Base-by-base conservation (phyloP, 1,140 invertebrate genomes). In the Proctacanthus coquilletti region DNA sequence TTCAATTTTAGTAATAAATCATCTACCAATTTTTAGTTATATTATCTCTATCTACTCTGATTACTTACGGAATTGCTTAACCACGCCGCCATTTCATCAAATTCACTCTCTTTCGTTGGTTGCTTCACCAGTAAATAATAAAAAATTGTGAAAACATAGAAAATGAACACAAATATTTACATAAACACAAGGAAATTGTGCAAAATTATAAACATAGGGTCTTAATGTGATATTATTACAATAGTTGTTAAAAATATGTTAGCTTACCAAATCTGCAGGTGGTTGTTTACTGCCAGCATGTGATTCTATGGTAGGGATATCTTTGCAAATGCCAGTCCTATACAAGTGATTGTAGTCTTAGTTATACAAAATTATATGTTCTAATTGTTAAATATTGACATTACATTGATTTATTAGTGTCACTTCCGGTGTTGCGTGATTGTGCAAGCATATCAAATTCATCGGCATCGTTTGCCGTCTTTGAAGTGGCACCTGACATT, bases 61-160 rank as follows among this genome's bases (percentile, higher is more conserved):
- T 38, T 58, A 66, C 67, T 70, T 64, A 74, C 71, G 55, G 67
- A 67, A 47, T 66, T 75, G 52, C 72, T 75, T 50, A 92, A 71
- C 87, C 87, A 94, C 51, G 83, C 80, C 49, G 86, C 86, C 74
- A 92, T 91, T 68, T 93, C 87, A 68, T 86, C 84, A 68, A 91
- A 85, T 63, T 93, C 87, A 60, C 76, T 77, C 53, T 87, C 80
- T 64, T 76, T 78, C 74, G 76, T 68, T 68, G 79, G 76, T 48
- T 61, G 47, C 43, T 38, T 45, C 42, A 45, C 35, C 50, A 50
- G 50, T 21, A 36, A 42, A 41, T 45, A 45, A 48, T 40, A 40
- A 37, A 45, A 23, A 40, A 36, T 39, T 36, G 35, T 36, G 34
- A 44, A 46, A 43, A 46, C 34, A 42, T 19, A 46, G 44, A 49